phyloP scores from a whole-genome alignment of 1,140 invertebrate species.

The Tetranychus cinnabarinus region DNA sequence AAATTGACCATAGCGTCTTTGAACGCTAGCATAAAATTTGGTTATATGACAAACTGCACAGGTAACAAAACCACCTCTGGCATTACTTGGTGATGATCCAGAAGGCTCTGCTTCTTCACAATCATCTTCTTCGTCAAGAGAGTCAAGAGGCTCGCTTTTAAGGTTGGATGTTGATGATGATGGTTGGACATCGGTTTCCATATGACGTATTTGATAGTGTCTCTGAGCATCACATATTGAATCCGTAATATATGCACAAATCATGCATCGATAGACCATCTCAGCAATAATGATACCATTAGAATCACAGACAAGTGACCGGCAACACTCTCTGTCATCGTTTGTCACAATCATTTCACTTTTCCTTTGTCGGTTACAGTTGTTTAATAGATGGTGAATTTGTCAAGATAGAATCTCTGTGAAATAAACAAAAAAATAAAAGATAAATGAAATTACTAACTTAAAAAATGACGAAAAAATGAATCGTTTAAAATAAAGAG shows the following conservation, averaged over 20 bases:
- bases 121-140: neutral
- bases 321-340: constrained; percentile 1
- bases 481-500: too few relatives aligned
- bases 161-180: neutral
- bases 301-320: constrained; percentile 8
- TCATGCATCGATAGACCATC: constrained; percentile 11
- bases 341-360: neutral
- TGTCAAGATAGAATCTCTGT: neutral
- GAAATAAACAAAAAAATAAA: neutral
- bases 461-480: too few relatives aligned
- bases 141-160: neutral
- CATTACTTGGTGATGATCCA: neutral
- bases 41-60: constrained; percentile 26
- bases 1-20: constrained; percentile 29
- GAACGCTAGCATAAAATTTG: constrained; percentile 34
- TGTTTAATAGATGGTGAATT: neutral
- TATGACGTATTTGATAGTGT: constrained; percentile 8
- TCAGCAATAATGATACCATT: constrained; percentile 12
- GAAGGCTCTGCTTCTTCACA: neutral
- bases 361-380: neutral
- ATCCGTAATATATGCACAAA: constrained; percentile 6
- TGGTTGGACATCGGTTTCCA: neutral
- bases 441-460: too few relatives aligned
- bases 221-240: constrained; percentile 1
- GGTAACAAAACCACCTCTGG: neutral